Percentiles rank a stretch among this genome's conserved stretches.
phyloP scores from a whole-genome alignment of 2,113 vertebrate genomes.

The Crotophaga sulcirostris region DNA sequence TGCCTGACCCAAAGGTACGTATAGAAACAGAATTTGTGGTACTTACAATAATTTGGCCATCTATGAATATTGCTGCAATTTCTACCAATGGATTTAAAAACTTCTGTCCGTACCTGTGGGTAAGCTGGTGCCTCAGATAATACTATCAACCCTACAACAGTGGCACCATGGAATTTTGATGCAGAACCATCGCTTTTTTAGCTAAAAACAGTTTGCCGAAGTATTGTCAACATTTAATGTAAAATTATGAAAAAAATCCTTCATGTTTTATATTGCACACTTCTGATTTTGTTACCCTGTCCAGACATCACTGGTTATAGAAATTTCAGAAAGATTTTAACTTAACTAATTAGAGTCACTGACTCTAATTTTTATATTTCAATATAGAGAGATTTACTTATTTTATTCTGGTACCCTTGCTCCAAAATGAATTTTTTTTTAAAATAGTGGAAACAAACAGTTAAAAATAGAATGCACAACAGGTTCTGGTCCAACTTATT shows the following conservation, averaged over 20 bases:
- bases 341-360: too few relatives aligned
- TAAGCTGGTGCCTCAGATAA: background rate
- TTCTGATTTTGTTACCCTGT: background rate
- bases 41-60: background rate
- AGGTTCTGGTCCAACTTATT: constrained; percentile 67
- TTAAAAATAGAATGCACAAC: constrained; percentile 63
- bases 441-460: constrained; percentile 42
- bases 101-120: background rate
- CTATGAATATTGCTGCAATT: background rate
- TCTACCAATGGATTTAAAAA: constrained; percentile 28
- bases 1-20: background rate
- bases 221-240: background rate
- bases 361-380: background rate
- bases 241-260: background rate
- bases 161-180: background rate
- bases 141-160: background rate
- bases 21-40: background rate
- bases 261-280: background rate
- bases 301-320: background rate
- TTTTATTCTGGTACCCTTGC: background rate
- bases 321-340: background rate
- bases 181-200: background rate
- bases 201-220: background rate
- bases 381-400: background rate
- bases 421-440: background rate